phyloP scores from a whole-genome alignment of 1,140 invertebrate species.

The Acromyrmex charruanus region DNA sequence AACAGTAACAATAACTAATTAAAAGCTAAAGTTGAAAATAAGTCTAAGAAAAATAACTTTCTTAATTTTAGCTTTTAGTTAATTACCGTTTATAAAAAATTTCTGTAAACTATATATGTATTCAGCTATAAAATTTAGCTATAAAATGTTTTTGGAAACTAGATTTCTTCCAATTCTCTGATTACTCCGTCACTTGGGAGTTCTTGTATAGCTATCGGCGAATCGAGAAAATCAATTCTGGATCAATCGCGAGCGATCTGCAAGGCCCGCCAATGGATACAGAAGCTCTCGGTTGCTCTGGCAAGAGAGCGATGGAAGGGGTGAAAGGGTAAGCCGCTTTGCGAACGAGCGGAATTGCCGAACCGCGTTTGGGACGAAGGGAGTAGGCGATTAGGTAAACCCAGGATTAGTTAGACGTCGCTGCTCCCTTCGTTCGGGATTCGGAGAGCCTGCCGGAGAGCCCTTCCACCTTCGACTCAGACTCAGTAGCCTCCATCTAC shows the following conservation, averaged over 20 bases:
- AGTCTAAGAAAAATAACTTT: too few relatives aligned
- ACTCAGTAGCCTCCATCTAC: constrained; percentile 56
- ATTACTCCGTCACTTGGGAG: not conserved
- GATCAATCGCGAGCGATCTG: constrained; percentile 44
- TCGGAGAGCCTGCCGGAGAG: constrained; percentile 29
- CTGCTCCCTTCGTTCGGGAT: constrained; percentile 77
- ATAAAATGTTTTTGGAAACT: not conserved
- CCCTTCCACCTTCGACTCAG: constrained; percentile 62
- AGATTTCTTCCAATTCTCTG: not conserved
- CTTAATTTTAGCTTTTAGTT: too few relatives aligned
- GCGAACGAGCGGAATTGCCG: constrained; percentile 81
- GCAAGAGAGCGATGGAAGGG: constrained; percentile 72
- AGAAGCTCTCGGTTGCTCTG: constrained; percentile 58
- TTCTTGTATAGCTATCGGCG: not conserved
- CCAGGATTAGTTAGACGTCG: constrained; percentile 85
- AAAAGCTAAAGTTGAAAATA: too few relatives aligned
- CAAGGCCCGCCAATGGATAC: constrained; percentile 35
- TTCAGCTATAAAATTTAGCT: not conserved
- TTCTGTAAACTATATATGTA: too few relatives aligned
- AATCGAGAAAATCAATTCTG: constrained; percentile 50
- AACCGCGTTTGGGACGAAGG: constrained; percentile 70
- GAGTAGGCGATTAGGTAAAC: constrained; percentile 86
- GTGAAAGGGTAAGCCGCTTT: constrained; percentile 86
- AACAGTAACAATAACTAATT: too few relatives aligned
- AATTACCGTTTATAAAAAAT: too few relatives aligned